Conservation (phyloP, 2,113 vertebrate genomes). For the Globicephala melas region DNA sequence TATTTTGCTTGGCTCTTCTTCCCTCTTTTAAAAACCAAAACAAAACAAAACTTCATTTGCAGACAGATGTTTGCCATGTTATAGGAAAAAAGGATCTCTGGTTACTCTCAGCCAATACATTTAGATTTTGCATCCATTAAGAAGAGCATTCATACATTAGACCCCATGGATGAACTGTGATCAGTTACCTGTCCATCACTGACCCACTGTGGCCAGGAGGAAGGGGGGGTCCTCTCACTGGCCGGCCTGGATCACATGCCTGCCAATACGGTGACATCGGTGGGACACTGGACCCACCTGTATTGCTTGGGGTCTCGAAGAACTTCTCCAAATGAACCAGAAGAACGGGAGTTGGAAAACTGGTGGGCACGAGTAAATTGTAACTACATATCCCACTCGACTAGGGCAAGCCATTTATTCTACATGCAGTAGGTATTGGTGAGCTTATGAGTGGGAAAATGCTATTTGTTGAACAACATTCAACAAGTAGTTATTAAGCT, state of each 20-base stretch:
- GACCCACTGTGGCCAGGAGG: neutral
- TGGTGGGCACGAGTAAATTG: neutral
- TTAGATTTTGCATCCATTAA: neutral
- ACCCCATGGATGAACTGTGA: neutral
- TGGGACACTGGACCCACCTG: neutral
- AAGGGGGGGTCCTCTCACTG: neutral
- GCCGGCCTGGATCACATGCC: neutral
- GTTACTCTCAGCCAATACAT: neutral
- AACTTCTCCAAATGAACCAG: neutral
- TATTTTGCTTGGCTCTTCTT: constrained; percentile 38
- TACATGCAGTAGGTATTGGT: neutral
- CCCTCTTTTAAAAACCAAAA: neutral
- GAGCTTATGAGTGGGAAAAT: neutral
- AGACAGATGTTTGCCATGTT: neutral
- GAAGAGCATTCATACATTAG: neutral
- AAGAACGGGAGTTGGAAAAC: neutral
- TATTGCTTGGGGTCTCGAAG: neutral
- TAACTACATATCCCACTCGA: neutral
- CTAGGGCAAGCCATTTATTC: neutral
- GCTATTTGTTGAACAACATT: neutral
- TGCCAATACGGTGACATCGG: neutral
- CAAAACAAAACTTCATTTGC: neutral
- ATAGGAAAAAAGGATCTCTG: neutral
- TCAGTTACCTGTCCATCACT: neutral
- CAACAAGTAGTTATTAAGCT: neutral